Evolutionary conservation across 2,797 vertebrate genomes (phyloP).

Genomic region (Hippopotamyrus pictus): DNA sequence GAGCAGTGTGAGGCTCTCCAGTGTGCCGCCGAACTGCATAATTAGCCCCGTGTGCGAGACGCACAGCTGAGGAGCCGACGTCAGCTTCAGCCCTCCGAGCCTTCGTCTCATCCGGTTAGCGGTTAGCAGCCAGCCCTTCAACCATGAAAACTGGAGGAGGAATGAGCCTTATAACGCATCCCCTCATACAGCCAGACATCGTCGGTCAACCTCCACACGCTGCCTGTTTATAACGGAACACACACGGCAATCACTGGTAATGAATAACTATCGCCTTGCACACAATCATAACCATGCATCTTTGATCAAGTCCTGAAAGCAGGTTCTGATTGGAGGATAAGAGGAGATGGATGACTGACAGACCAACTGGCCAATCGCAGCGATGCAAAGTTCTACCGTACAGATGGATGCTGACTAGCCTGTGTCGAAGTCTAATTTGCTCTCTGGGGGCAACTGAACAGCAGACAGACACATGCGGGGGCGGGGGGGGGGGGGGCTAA

Average conservation of each 20-base stretch:
- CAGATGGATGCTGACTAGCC: neutral
- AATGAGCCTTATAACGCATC: neutral
- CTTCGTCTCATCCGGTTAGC: neutral
- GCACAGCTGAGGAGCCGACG: neutral
- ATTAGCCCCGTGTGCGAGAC: neutral
- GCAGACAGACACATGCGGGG: neutral
- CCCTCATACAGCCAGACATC: neutral
- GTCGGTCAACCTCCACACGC: neutral
- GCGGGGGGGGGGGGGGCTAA: neutral
- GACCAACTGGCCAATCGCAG: neutral
- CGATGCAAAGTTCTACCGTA: neutral
- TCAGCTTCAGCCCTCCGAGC: neutral
- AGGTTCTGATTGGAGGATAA: neutral
- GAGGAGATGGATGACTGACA: neutral
- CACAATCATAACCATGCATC: neutral
- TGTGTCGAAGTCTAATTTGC: neutral
- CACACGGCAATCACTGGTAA: neutral
- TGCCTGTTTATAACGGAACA: no score
- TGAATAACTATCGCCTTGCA: neutral
- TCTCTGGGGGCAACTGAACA: neutral
- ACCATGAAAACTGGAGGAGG: neutral
- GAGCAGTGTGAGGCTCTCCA: neutral
- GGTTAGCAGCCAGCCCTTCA: neutral
- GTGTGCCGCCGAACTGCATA: neutral
- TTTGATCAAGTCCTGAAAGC: neutral